These are phyloP conservation scores for Heterodera carotae DNA, from an alignment of 1,140 invertebrate genomes.

Conservation along the genomic window DNA sequence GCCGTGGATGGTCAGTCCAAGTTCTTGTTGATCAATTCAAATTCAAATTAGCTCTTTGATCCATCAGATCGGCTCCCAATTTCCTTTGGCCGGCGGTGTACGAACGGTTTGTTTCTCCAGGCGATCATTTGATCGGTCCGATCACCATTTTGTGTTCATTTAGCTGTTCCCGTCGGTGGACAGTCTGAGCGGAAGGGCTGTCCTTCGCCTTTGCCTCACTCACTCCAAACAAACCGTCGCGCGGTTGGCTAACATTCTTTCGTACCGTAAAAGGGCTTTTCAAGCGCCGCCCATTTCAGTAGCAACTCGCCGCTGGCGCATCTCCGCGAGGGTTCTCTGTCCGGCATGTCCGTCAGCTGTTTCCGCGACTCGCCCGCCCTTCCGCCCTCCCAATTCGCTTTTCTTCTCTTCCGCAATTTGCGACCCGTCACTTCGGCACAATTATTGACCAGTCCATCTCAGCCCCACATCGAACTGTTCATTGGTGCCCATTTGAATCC, in stretches of 20 bases:
- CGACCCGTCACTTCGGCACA: conserved; percentile 10
- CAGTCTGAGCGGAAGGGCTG: background rate
- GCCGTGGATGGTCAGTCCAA: conserved; percentile 33
- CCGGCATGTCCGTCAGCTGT: conserved; percentile 16
- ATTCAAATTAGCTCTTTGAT: background rate
- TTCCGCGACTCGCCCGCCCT: conserved; percentile 30
- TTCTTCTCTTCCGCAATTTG: conserved; percentile 37
- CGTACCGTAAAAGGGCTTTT: conserved; percentile 9
- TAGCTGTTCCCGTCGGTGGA: conserved; percentile 27
- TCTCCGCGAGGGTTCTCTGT: background rate
- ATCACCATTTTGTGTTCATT: background rate
- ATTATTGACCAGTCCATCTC: background rate
- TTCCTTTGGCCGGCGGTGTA: background rate
- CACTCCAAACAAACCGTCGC: background rate
- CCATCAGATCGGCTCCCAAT: conserved; percentile 1
- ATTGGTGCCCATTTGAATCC: conserved; percentile 35
- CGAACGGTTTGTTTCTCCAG: background rate
- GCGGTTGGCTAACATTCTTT: background rate
- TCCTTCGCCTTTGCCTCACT: background rate
- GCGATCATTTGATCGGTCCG: background rate
- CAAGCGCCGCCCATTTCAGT: conserved; percentile 21
- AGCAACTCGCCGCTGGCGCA: conserved; percentile 30
- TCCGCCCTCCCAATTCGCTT: conserved; percentile 27
- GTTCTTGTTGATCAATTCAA: background rate
- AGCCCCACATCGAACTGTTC: conserved; percentile 28